A percentile compares a stretch with the other conserved stretches of the same genome.
phyloP scores from a whole-genome alignment of 2,797 vertebrate genomes.

The Sylvia borin region DNA sequence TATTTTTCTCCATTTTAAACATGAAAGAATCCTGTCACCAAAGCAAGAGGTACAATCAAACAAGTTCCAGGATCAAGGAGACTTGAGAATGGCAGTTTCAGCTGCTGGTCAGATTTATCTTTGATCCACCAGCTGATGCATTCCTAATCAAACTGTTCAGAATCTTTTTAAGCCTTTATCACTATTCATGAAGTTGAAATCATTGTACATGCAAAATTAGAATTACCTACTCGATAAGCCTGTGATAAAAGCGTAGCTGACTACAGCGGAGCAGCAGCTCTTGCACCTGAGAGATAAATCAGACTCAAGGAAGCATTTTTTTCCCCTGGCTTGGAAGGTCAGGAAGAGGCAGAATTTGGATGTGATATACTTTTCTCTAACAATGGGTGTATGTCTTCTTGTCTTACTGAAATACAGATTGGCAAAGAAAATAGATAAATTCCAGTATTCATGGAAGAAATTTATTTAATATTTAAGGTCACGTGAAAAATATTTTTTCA shows the following conservation, averaged over 20 bases:
- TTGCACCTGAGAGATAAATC: neutral
- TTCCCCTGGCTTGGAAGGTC: neutral
- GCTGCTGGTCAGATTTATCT: neutral
- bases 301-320: neutral
- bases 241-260: constrained; percentile 45
- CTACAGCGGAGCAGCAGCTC: neutral
- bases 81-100: neutral
- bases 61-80: neutral
- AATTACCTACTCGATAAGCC: constrained; percentile 19
- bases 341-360: neutral
- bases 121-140: neutral
- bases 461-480: neutral
- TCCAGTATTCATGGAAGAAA: neutral
- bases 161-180: constrained; percentile 32
- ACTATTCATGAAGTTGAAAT: constrained; percentile 59
- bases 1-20: neutral
- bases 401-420: neutral
- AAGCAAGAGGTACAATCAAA: neutral
- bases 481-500: neutral
- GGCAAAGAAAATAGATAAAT: neutral
- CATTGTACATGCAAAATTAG: constrained; percentile 19
- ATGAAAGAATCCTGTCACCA: neutral
- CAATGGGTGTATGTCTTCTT: neutral
- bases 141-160: constrained; percentile 26
- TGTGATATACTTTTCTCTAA: neutral